A percentile compares a stretch with the other conserved stretches of the same genome.
These are phyloP conservation scores for Euura lappo DNA, from an alignment of 1,140 invertebrate species.

Conservation along the genomic window DNA sequence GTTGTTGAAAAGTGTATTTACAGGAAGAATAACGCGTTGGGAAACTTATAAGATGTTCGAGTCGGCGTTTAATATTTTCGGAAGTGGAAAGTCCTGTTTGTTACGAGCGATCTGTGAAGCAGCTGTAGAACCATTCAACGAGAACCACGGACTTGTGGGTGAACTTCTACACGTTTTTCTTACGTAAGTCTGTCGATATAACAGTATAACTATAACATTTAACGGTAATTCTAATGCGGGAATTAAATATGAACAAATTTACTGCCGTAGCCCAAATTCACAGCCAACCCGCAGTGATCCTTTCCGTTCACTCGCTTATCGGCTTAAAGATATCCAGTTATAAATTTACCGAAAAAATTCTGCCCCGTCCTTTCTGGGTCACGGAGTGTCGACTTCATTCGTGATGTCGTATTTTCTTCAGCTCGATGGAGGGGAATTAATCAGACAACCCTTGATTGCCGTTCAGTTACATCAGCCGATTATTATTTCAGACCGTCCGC, in stretches of 20 bases:
- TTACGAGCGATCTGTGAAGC: conserved; percentile 78
- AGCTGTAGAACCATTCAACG: conserved; percentile 67
- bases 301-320: too few species aligned
- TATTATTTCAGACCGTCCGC: conserved; percentile 63
- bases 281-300: too few species aligned
- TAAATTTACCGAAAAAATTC: neutral
- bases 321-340: neutral
- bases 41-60: conserved; percentile 69
- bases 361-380: neutral
- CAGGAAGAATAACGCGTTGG: conserved; percentile 62
- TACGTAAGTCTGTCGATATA: conserved; percentile 54
- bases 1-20: neutral
- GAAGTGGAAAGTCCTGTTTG: conserved; percentile 70
- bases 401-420: neutral
- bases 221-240: too few species aligned
- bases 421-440: neutral
- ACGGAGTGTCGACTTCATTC: neutral
- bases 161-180: conserved; percentile 74
- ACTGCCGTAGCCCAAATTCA: too few species aligned
- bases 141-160: conserved; percentile 69
- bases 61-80: conserved; percentile 59
- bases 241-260: too few species aligned
- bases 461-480: neutral
- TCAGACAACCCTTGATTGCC: neutral
- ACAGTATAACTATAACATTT: too few species aligned